phyloP scores from a whole-genome alignment of 2,888 invertebrate species.

The Endotricha flammealis region DNA sequence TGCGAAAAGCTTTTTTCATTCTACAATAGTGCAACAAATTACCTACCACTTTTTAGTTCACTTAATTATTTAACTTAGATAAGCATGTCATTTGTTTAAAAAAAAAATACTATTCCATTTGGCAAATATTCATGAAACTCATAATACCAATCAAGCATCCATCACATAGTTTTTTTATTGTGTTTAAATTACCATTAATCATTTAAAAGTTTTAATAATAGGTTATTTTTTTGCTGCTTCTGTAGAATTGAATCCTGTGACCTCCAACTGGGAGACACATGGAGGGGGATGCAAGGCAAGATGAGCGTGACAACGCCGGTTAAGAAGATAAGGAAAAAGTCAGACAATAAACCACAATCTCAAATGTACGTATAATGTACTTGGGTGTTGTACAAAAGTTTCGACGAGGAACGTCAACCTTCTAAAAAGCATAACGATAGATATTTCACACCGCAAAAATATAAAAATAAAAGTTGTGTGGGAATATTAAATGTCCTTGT shows the following conservation, averaged over 20 bases:
- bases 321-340: conserved; percentile 85
- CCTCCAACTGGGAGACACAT: conserved; percentile 82
- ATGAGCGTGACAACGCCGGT: conserved; percentile 86
- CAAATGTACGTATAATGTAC: conserved; percentile 79
- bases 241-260: conserved; percentile 94
- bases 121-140: conserved; percentile 1
- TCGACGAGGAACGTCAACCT: conserved; percentile 1
- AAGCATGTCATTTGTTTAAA: conserved; percentile 6
- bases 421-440: no score
- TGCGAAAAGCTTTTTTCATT: conserved; percentile 8
- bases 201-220: conserved; percentile 44
- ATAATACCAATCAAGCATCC: conserved; percentile 5
- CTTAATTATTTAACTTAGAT: conserved; percentile 1
- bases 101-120: conserved; percentile 1
- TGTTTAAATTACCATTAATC: conserved; percentile 13
- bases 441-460: no score
- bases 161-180: conserved; percentile 8
- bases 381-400: conserved; percentile 41
- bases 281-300: conserved; percentile 91
- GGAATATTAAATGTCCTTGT: no score
- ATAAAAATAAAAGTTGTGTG: no score
- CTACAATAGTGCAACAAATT: conserved; percentile 1
- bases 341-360: conserved; percentile 83
- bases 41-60: conserved; percentile 3
- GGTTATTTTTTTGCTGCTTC: conserved; percentile 75